These are phyloP conservation scores for Prolemur simus DNA, from an alignment of 2,113 vertebrate species.

Conservation along the genomic window DNA sequence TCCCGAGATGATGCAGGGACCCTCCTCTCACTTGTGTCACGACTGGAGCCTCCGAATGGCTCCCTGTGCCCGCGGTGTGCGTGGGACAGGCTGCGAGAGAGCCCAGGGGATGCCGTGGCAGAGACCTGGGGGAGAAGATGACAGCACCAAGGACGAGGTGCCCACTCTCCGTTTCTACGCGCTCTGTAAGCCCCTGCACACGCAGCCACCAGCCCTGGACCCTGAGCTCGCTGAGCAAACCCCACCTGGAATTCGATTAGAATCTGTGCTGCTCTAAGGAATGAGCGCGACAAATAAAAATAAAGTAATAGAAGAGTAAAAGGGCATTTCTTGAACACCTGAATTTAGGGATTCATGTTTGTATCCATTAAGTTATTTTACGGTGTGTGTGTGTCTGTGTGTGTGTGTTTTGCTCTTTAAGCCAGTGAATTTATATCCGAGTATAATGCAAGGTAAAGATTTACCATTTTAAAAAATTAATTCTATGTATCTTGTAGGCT, in stretches of 20 bases:
- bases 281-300: background rate
- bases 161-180: fast-evolving
- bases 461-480: background rate
- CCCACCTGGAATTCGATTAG: background rate
- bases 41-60: fast-evolving
- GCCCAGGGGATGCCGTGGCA: fast-evolving
- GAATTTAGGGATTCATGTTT: no score
- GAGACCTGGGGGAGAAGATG: fast-evolving
- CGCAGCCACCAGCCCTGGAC: background rate
- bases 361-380: background rate
- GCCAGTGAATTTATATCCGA: background rate
- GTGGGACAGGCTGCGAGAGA: fast-evolving
- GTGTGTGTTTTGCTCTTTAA: background rate
- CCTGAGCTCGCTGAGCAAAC: background rate
- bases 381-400: no score
- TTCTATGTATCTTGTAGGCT: background rate
- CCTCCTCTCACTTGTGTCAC: fast-evolving
- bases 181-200: background rate
- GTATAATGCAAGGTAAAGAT: background rate
- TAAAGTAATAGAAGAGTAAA: background rate
- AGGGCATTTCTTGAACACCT: background rate
- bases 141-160: fast-evolving
- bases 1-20: fast-evolving
- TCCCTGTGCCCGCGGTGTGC: fast-evolving
- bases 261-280: fast-evolving